A percentile compares a stretch with the other conserved stretches of the same genome.
Conservation (phyloP, 2,113 vertebrate genomes). For the Pipra filicauda region DNA sequence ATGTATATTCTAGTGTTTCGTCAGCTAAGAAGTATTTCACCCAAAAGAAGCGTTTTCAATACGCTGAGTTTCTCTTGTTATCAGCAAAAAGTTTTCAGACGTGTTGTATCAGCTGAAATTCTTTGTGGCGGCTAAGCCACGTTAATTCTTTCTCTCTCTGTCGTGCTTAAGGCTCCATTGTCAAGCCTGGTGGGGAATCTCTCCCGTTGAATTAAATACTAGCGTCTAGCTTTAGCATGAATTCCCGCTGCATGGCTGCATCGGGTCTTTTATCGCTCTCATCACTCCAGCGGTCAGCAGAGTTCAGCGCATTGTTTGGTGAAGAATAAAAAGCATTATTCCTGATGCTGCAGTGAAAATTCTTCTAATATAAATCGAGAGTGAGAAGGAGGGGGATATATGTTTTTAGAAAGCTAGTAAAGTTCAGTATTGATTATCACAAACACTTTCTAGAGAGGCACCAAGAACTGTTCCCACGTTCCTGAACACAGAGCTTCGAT, state of each 20-base stretch:
- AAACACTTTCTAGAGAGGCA: background rate
- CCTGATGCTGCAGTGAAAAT: constrained; percentile 16
- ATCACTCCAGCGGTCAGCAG: constrained; percentile 77
- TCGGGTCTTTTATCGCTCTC: constrained; percentile 76
- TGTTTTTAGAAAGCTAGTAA: background rate
- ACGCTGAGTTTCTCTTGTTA: background rate
- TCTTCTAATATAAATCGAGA: background rate
- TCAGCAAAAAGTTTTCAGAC: constrained; percentile 64
- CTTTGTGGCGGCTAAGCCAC: constrained; percentile 71
- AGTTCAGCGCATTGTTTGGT: constrained; percentile 78
- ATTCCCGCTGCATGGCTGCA: constrained; percentile 72
- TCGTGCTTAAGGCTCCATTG: constrained; percentile 74
- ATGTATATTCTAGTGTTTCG: background rate
- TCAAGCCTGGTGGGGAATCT: constrained; percentile 74
- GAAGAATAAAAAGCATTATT: constrained; percentile 52
- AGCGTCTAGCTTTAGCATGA: constrained; percentile 68
- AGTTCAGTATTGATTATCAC: background rate
- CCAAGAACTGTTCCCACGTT: background rate
- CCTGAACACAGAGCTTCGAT: background rate
- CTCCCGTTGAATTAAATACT: constrained; percentile 73
- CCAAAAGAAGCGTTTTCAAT: background rate
- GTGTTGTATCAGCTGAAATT: constrained; percentile 59
- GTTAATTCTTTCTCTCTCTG: constrained; percentile 68
- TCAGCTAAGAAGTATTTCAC: constrained; percentile 24
- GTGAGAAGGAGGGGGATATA: background rate